phyloP scores from a whole-genome alignment of 2,113 vertebrate species.

The Coptodon rendalli region DNA sequence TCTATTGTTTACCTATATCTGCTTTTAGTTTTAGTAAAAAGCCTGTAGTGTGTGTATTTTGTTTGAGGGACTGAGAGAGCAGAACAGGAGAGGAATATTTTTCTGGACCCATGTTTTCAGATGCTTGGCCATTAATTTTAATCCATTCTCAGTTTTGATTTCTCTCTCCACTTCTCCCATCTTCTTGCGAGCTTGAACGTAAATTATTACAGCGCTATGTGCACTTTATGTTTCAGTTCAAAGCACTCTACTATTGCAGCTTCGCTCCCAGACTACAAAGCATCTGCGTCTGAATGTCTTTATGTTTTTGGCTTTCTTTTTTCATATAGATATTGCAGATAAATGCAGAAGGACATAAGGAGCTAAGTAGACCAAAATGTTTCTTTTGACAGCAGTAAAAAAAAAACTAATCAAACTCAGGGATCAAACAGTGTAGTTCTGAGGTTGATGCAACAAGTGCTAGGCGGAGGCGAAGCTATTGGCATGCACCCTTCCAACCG shows the following conservation, averaged over 20 bases:
- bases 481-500: slow-evolving; percentile 35
- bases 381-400: slow-evolving; percentile 19
- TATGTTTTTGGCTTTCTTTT: background rate
- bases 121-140: background rate
- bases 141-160: background rate
- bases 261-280: background rate
- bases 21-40: background rate
- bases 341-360: background rate
- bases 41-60: background rate
- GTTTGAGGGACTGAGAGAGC: background rate
- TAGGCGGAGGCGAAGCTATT: slow-evolving; percentile 37
- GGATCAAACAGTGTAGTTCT: slow-evolving; percentile 45
- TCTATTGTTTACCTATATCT: background rate
- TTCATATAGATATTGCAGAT: background rate
- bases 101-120: background rate
- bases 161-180: background rate
- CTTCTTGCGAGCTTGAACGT: background rate
- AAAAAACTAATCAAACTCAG: slow-evolving; percentile 17
- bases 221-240: background rate
- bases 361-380: slow-evolving; percentile 18
- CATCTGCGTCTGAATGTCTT: background rate
- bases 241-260: background rate
- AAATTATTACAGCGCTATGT: background rate
- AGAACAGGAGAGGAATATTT: background rate
- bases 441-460: slow-evolving; percentile 65